These are phyloP conservation scores for Megathymus violae DNA, from an alignment of 1,140 invertebrate genomes.

Conservation along the genomic window DNA sequence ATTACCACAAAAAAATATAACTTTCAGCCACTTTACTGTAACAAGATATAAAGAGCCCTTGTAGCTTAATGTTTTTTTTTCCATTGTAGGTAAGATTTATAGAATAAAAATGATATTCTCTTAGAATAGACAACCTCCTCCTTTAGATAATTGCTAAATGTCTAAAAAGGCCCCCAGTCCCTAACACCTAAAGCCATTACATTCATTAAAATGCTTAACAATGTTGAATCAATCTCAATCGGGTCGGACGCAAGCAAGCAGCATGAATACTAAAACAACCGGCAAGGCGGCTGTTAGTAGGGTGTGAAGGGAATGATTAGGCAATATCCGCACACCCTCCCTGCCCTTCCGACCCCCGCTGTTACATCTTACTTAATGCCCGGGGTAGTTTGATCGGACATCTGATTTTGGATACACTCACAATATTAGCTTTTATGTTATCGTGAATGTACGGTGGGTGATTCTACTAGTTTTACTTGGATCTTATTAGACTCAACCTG, in stretches of 20 bases:
- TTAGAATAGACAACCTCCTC: too few relatives aligned
- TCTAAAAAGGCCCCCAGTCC: too few relatives aligned
- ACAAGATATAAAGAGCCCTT: too few relatives aligned
- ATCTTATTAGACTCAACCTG: neutral
- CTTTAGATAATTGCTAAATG: too few relatives aligned
- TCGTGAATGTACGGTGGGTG: conserved; percentile 19
- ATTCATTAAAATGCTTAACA: conserved; percentile 50
- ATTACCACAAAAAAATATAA: too few relatives aligned
- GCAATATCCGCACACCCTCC: conserved; percentile 73
- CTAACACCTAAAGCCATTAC: conserved; percentile 45
- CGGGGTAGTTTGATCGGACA: conserved; percentile 68
- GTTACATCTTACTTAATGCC: conserved; percentile 77
- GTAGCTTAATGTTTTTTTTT: too few relatives aligned
- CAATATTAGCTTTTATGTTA: conserved; percentile 53
- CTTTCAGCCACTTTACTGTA: too few relatives aligned
- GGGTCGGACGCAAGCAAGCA: conserved; percentile 46
- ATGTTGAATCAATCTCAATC: conserved; percentile 67
- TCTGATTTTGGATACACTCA: conserved; percentile 63
- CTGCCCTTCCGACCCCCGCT: conserved; percentile 64
- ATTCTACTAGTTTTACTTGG: neutral
- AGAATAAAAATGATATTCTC: too few relatives aligned
- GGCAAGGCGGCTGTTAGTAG: conserved; percentile 61
- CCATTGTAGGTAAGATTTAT: too few relatives aligned
- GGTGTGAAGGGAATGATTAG: conserved; percentile 79
- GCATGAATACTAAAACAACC: conserved; percentile 82